Base-by-base conservation (phyloP, 2,797 vertebrate genomes). In the Jordanella pulchra region DNA sequence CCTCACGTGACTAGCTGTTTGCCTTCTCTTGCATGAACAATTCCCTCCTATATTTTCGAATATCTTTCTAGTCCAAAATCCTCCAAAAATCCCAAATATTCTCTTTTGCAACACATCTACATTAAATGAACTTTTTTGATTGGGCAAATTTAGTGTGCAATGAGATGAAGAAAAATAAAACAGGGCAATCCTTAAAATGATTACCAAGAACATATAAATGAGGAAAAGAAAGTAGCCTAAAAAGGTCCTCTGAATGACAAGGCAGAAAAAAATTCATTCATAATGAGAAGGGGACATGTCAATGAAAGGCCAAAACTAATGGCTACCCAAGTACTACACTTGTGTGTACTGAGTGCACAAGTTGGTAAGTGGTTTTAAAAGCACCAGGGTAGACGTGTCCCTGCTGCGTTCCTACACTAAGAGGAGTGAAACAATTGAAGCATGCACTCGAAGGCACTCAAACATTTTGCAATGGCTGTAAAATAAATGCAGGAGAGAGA, bases 301-400 rank as follows among this genome's bases (percentile, higher is more conserved):
- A 54, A 50, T 69, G 68, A 65, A 67, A 44, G 73, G 67, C 65
- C 58, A 63, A 77, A 69, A 60, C 63, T 65, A 80, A 82, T 80
- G 67, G 66, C 66, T 42, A 61, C 67, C 51, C 44, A 45, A 61
- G 74, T 72, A 63, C 58, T 71, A 54, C 60, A 72, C 67, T 76
- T 65, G 47, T 77, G 72, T 71, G 77, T 63, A 67, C 58, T 70
- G 65, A 77, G 67, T 28, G 64, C 65, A 70, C 53, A 72, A 60
- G 73, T 79, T 67, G 64, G 69, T 84, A 77, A 90, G 88, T 88
- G 85, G 76, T 82, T 89, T 72, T 88, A 82, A 88, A 85, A 86
- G 85, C 89, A 83, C 65, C 28, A 27, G 87, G 79, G 80, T 86
- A 70, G 85, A 81, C 14, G 2, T 80, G 48, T 73, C 73, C 71